Percentiles rank a stretch among this genome's conserved stretches.
phyloP scores from a whole-genome alignment of 1,140 invertebrate genomes.

The Neocloeon triangulifer region DNA sequence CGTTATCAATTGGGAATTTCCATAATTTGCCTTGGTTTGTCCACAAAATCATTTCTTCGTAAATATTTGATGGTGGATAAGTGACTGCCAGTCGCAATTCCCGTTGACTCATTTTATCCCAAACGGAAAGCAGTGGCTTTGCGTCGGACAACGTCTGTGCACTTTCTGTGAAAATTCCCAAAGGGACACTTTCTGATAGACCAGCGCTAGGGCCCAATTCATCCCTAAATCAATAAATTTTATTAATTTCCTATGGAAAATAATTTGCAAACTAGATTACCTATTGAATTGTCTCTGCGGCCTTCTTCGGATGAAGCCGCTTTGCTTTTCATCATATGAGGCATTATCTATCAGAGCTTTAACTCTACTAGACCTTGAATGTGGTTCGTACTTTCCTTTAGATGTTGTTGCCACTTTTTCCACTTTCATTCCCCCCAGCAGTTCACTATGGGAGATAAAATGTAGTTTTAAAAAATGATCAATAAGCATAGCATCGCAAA shows the following conservation, averaged over 20 bases:
- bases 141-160: conserved; percentile 4
- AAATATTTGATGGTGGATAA: conserved; percentile 64
- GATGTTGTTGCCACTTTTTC: conserved; percentile 19
- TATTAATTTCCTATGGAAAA: not conserved
- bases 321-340: conserved; percentile 11
- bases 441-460: conserved; percentile 25
- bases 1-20: conserved; percentile 95
- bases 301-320: conserved; percentile 1
- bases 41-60: conserved; percentile 83
- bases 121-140: conserved; percentile 17
- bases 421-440: conserved; percentile 49
- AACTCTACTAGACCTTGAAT: conserved; percentile 10
- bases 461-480: conserved; percentile 3
- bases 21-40: conserved; percentile 87
- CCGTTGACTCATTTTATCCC: conserved; percentile 36
- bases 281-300: conserved; percentile 5
- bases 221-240: conserved; percentile 1
- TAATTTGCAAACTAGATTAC: conserved; percentile 9
- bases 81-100: conserved; percentile 36
- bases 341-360: conserved; percentile 10
- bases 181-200: conserved; percentile 27
- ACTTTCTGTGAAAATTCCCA: conserved; percentile 30
- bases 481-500: conserved; percentile 7
- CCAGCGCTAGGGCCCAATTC: conserved; percentile 16
- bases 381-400: conserved; percentile 19